Evolutionary conservation across 2,113 vertebrate genomes (phyloP), one percentile per base, ranked within the genome.

Genomic region (Chunga burmeisteri): DNA sequence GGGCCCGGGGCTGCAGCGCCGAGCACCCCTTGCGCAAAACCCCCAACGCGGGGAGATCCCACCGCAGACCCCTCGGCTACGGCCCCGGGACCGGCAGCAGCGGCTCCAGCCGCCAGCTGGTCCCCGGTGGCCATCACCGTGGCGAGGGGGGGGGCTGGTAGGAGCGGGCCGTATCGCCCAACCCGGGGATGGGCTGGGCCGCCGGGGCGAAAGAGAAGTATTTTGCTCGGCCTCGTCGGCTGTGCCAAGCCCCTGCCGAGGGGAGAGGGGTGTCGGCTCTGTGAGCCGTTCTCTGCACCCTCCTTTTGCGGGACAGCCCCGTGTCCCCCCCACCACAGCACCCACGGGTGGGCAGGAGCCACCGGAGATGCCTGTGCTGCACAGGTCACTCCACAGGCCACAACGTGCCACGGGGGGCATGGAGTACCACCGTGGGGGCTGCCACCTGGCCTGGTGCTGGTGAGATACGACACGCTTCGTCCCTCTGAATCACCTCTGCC

Each of bases 351-450:
- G 20, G 63, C 59, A 16, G 72, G n/a, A 34, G 20, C 21, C 2
- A 7, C 47, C 2, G 4, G 46, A 44, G 34, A 6, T 44, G 29
- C 53, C 34, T 26, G 56, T 14, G 15, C 30, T 34, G 58, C 70
- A n/a, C 42, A 13, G 22, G n/a, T 32, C 19, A 1, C 29, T 13
- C 65, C 58, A 15, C 1, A 3, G 42, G 47, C 55, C 2, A 2
- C 2, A 5, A 53, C 81, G 11, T 1, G 1, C 42, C 14, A 3
- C 1, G 4, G 44, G 14, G 38, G 13, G n/a, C 59, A 10, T 5
- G 13, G 29, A 12, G 18, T 30, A 59, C 9, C 70, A n/a, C 36
- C 30, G 11, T 17, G 1, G 81, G 72, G 56, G 44, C 62, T 47
- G 58, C 42, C 56, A 3, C 34, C 55, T 47, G 65, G 73, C 84